Evolutionary conservation across 2,888 invertebrate genomes (phyloP).

Genomic region (Sphinx pinastri): DNA sequence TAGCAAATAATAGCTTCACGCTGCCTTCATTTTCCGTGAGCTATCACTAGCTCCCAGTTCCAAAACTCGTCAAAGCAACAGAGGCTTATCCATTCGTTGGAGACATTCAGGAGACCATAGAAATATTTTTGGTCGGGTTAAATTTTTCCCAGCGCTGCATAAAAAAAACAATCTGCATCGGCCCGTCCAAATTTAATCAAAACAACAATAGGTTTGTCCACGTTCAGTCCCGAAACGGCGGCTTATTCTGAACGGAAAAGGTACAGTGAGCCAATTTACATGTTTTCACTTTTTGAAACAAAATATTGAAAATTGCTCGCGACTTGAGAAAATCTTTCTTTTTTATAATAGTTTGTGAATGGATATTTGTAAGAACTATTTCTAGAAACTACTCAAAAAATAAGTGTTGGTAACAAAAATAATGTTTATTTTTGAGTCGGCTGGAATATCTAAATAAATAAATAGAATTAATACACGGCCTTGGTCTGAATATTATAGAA

Average conservation of each 20-base stretch:
- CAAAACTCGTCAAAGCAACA: neutral
- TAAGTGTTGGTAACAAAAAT: too few relatives aligned
- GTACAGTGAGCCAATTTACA: neutral
- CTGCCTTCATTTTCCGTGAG: neutral
- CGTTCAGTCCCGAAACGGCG: constrained; percentile 42
- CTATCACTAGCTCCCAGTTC: neutral
- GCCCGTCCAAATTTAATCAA: constrained; percentile 78
- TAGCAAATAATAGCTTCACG: too few relatives aligned
- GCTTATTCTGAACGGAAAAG: constrained; percentile 48
- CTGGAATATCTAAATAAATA: too few relatives aligned
- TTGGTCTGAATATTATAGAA: too few relatives aligned
- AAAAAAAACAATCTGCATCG: constrained; percentile 70
- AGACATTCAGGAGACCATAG: constrained; percentile 39
- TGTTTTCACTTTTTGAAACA: neutral
- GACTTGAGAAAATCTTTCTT: too few relatives aligned
- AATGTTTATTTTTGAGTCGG: too few relatives aligned
- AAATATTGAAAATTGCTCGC: too few relatives aligned
- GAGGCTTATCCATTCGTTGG: neutral
- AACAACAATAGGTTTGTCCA: constrained; percentile 73
- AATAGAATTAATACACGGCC: too few relatives aligned
- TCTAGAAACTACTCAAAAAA: too few relatives aligned
- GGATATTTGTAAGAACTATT: too few relatives aligned
- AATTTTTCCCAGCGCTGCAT: constrained; percentile 53
- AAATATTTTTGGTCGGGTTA: constrained; percentile 54
- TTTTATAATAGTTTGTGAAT: too few relatives aligned